Percentiles rank a stretch among this genome's conserved stretches.
Evolutionary conservation across 53 echinoderm and acorn worm species (phyloP).

Genomic region (Patiria pectinifera): DNA sequence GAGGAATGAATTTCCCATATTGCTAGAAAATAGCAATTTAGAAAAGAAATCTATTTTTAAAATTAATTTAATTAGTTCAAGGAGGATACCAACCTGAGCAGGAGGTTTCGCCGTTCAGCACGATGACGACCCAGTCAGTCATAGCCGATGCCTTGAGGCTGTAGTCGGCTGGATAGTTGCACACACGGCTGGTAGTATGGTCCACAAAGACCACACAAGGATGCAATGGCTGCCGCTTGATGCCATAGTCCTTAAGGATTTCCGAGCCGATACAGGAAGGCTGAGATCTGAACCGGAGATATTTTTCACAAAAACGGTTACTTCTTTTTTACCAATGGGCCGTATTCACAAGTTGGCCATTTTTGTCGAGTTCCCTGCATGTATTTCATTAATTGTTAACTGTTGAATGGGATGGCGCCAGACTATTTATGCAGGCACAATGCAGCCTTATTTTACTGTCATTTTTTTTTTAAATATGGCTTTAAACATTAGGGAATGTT

Average conservation of each 20-base stretch:
- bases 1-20: no score
- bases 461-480: no score
- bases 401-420: no score
- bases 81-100: slow-evolving; percentile 43
- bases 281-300: slow-evolving; percentile 47
- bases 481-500: no score
- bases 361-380: no score
- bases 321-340: no score
- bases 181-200: slow-evolving; percentile 72
- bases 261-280: slow-evolving; percentile 65
- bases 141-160: slow-evolving; percentile 57
- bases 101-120: slow-evolving; percentile 53
- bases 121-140: slow-evolving; percentile 69
- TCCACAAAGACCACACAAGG: slow-evolving; percentile 79
- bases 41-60: neutral
- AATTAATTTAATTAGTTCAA: neutral
- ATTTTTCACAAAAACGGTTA: neutral
- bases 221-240: slow-evolving; percentile 51
- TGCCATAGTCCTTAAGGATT: slow-evolving; percentile 74
- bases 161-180: slow-evolving; percentile 73
- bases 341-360: no score
- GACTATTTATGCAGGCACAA: no score
- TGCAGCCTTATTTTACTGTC: no score
- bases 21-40: no score
- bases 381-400: no score